Base-by-base conservation (phyloP, 2,113 vertebrate species). In the Daubentonia madagascariensis region DNA sequence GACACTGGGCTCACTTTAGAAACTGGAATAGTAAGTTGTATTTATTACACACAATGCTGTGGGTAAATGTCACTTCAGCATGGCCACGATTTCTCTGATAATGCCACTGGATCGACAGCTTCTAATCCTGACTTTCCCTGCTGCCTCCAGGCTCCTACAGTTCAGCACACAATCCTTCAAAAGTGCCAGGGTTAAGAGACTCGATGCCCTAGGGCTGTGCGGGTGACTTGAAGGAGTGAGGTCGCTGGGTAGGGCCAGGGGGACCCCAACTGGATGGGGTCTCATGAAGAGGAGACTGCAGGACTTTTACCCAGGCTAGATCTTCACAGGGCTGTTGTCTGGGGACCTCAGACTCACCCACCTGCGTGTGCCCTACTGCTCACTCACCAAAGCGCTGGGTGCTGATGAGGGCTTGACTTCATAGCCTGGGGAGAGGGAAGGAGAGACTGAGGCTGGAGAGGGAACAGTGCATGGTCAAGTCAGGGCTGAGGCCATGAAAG, bases 1-100 rank as follows among this genome's bases (percentile, higher is more conserved):
- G 96, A 95, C 94, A 97, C 81, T 94, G 57, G 96, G 90, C 76
- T 97, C 65, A 83, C 96, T 98, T 97, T 96, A 80, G 94, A 98
- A 98, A 96, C 81, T 79, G 78, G 70, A 96, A 94, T 80, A 79
- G 91, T 94, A 96, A 78, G 81, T 94, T 92, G 67, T 85, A n/a
- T 95, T 96, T 98, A 94, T 97, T 54, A 75, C 57, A 96, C 65
- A 83, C 85, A 78, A 43, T 67, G 30, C 59, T 92, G 45, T 79
- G 72, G 83, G 68, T 91, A 78, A 94, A 68, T 61, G 85, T 37
- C 73, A 59, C 68, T 95, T 93, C 43, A 85, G 73, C 13, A 20
- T 30, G 97, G 48, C 54, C 23, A 52, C 0, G 4, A 30, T 92
- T 73, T 96, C 75, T 92, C 94, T 65, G 65, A 45, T 87, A 76